Evolutionary conservation across 1,140 invertebrate genomes (phyloP).

Genomic region (Mizuhopecten yessoensis): DNA sequence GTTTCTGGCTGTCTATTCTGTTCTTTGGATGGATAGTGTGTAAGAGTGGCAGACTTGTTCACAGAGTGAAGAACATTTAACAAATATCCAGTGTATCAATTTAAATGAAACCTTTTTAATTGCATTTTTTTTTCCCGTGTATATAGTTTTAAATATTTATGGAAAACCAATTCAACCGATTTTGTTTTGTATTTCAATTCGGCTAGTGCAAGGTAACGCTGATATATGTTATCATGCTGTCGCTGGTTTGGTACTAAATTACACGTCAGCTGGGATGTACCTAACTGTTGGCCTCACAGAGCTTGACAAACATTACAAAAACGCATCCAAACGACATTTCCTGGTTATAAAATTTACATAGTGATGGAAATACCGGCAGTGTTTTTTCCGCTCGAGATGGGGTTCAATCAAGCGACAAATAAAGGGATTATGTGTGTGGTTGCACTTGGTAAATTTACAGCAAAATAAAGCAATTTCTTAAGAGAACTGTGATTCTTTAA

Average conservation of each 20-base stretch:
- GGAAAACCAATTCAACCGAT: background rate
- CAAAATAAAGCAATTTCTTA: conserved; percentile 39
- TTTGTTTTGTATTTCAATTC: background rate
- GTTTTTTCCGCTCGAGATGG: conserved; percentile 12
- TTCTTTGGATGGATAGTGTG: too few species aligned
- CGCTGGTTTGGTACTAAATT: background rate
- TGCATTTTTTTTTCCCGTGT: background rate
- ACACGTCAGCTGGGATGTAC: background rate
- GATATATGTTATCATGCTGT: background rate
- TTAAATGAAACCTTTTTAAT: background rate
- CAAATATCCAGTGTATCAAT: background rate
- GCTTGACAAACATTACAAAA: background rate
- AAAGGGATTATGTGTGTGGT: conserved; percentile 31
- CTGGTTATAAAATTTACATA: conserved; percentile 36
- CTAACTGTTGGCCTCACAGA: background rate
- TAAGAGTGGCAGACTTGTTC: too few species aligned
- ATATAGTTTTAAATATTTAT: background rate
- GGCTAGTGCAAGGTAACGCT: background rate
- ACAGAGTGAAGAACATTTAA: too few species aligned
- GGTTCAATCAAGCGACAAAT: conserved; percentile 33
- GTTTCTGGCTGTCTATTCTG: too few species aligned
- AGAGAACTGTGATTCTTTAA: conserved; percentile 13
- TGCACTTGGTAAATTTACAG: conserved; percentile 34
- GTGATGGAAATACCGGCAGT: conserved; percentile 24
- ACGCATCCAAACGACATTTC: background rate